Conservation (phyloP, 2,113 vertebrate genomes). For the Podarcis cretensis region DNA sequence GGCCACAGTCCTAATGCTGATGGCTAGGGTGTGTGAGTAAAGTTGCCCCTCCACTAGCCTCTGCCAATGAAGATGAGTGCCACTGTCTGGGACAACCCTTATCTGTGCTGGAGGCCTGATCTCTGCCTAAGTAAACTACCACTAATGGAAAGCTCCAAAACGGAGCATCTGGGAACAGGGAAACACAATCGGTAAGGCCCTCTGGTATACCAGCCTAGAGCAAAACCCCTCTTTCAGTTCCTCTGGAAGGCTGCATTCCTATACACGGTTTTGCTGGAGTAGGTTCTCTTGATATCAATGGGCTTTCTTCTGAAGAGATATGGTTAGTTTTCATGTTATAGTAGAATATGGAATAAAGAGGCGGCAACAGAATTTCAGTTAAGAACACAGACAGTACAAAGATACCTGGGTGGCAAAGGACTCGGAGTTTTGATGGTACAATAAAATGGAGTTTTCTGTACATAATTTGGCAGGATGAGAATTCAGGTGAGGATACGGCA, state of each 20-base stretch:
- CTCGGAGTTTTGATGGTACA: not conserved
- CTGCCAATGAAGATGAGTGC: no score
- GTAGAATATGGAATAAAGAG: not conserved
- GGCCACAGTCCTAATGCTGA: not conserved
- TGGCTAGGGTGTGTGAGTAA: no score
- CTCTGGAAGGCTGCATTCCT: no score
- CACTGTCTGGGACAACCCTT: no score
- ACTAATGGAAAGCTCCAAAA: no score
- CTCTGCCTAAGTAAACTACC: no score
- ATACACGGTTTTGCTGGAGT: not conserved
- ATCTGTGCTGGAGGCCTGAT: no score
- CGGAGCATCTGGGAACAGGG: no score
- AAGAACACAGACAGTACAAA: not conserved
- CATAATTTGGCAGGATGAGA: not conserved
- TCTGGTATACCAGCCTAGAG: no score
- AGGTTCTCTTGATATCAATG: not conserved
- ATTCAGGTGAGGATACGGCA: not conserved
- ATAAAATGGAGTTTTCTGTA: not conserved
- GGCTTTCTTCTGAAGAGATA: not conserved
- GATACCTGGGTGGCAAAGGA: not conserved
- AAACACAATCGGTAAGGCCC: no score
- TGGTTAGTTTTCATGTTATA: not conserved
- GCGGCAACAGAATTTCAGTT: slow-evolving; percentile 2
- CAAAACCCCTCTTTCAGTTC: no score
- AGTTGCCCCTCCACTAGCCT: no score